A percentile compares a stretch with the other conserved stretches of the same genome.
These are phyloP conservation scores for Cheilosia impressa DNA, from an alignment of 2,888 invertebrate genomes.

Conservation along the genomic window DNA sequence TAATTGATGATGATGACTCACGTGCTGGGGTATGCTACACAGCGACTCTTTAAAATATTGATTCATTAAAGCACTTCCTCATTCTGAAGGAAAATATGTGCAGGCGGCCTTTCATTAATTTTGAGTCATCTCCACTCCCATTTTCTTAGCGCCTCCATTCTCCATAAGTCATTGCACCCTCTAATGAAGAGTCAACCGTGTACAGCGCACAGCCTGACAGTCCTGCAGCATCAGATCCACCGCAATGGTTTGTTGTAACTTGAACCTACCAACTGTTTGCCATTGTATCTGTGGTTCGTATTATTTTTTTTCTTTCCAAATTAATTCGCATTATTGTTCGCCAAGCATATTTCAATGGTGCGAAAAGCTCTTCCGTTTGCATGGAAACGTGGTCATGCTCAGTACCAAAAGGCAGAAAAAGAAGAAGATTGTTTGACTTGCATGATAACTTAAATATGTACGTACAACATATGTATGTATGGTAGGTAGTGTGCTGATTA, in stretches of 20 bases:
- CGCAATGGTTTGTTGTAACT: constrained; percentile 57
- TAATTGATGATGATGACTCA: constrained; percentile 12
- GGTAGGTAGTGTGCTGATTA: constrained; percentile 61
- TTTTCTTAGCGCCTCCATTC: not conserved
- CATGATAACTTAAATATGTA: constrained; percentile 38
- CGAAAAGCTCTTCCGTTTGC: constrained; percentile 63
- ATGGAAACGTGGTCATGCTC: constrained; percentile 66
- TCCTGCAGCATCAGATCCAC: constrained; percentile 40
- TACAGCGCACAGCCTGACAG: not conserved
- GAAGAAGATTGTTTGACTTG: constrained; percentile 30
- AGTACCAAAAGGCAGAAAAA: constrained; percentile 46
- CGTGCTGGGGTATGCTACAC: not conserved
- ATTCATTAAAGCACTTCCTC: constrained; percentile 8
- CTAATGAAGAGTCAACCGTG: constrained; percentile 10
- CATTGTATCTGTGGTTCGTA: constrained; percentile 51
- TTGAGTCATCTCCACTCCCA: constrained; percentile 22
- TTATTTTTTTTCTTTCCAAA: constrained; percentile 28
- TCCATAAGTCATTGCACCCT: constrained; percentile 60
- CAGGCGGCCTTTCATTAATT: constrained; percentile 17
- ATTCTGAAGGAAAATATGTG: constrained; percentile 14
- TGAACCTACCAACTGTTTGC: constrained; percentile 33
- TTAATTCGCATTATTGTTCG: constrained; percentile 63
- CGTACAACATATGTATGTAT: not conserved
- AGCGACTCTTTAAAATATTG: not conserved
- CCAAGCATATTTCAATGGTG: constrained; percentile 63